These are phyloP conservation scores for Rhabdophis nuchalis DNA, from an alignment of 2,797 vertebrate genomes.

Conservation along the genomic window DNA sequence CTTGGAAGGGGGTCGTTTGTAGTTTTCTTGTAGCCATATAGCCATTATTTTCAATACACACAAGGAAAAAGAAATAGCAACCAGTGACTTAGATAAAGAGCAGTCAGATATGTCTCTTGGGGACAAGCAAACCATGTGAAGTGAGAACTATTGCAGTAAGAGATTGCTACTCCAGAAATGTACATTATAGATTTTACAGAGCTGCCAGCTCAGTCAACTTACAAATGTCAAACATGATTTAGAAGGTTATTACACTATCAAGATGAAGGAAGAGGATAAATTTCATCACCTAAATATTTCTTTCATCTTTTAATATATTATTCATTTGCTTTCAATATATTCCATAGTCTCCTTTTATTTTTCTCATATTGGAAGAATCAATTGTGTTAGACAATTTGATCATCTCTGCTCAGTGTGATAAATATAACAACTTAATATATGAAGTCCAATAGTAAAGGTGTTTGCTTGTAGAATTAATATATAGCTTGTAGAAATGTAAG, in stretches of 20 bases:
- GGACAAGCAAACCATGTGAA: slow-evolving; percentile 72
- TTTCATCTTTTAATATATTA: slow-evolving; percentile 54
- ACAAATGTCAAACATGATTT: slow-evolving; percentile 90
- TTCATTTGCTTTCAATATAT: slow-evolving; percentile 36
- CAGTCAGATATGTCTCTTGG: slow-evolving; percentile 73
- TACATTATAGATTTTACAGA: slow-evolving; percentile 81
- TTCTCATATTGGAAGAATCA: slow-evolving; percentile 52
- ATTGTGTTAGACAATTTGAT: slow-evolving; percentile 54
- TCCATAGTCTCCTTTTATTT: slow-evolving; percentile 61
- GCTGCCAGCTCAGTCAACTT: slow-evolving; percentile 76
- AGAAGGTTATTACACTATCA: slow-evolving; percentile 83
- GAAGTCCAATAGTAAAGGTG: slow-evolving; percentile 20
- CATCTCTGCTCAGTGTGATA: slow-evolving; percentile 40
- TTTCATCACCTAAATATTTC: slow-evolving; percentile 65
- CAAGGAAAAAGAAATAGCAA: slow-evolving; percentile 85
- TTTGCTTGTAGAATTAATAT: slow-evolving; percentile 33
- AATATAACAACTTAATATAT: slow-evolving; percentile 34
- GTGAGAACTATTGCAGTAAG: slow-evolving; percentile 85
- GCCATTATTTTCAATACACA: slow-evolving; percentile 69
- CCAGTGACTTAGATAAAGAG: slow-evolving; percentile 79
- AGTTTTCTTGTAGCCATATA: slow-evolving; percentile 55
- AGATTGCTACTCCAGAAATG: slow-evolving; percentile 79
- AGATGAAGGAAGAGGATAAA: slow-evolving; percentile 55
- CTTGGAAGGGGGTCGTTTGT: slow-evolving; percentile 61
- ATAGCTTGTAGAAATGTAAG: neutral